Conservation (phyloP, 2,797 vertebrate species). For the Cheirogaleus major region DNA sequence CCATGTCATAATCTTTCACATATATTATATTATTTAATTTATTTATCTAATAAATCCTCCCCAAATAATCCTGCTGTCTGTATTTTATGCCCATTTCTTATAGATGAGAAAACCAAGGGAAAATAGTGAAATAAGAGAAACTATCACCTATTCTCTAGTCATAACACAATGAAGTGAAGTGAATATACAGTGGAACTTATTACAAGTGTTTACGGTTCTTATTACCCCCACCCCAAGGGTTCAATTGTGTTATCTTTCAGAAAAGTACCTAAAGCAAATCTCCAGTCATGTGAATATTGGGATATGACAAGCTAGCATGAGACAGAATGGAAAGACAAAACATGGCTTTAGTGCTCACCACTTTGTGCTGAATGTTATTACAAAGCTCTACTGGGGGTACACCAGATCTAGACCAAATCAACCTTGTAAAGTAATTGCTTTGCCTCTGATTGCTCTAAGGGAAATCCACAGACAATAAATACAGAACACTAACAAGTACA, state of each 20-base stretch:
- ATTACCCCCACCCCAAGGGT: rapidly evolving
- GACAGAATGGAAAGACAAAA: not conserved
- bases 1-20: not conserved
- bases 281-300: not conserved
- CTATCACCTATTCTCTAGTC: not conserved
- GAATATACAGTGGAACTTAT: not conserved
- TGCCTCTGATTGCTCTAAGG: slow-evolving; percentile 24
- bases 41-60: not conserved
- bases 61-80: not conserved
- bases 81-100: not conserved
- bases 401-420: slow-evolving; percentile 29
- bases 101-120: not conserved
- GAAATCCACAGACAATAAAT: slow-evolving; percentile 44
- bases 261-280: not conserved
- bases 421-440: slow-evolving; percentile 49
- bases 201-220: not conserved
- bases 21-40: not conserved
- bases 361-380: not conserved
- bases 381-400: not conserved
- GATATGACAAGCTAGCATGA: not conserved
- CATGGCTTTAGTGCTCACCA: not conserved
- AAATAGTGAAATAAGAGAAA: not conserved
- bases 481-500: not conserved
- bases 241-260: not conserved
- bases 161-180: not conserved